Evolutionary conservation across 1,140 invertebrate species (phyloP).

Genomic region (Hypsibius dujardini): DNA sequence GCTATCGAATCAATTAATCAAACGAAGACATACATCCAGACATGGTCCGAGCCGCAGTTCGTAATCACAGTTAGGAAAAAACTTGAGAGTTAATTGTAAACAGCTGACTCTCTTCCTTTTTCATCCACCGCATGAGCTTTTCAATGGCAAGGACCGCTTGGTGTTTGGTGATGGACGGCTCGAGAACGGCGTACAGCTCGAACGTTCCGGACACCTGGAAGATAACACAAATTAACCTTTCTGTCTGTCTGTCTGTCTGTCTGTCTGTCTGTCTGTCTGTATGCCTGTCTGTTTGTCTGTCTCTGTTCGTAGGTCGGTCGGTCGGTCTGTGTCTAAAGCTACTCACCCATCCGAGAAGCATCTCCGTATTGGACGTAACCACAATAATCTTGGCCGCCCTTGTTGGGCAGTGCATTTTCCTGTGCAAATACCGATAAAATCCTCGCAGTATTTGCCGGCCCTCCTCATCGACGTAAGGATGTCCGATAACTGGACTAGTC

Average conservation of each 20-base stretch:
- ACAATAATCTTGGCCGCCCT: constrained; percentile 72
- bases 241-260: background rate
- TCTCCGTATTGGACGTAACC: constrained; percentile 59
- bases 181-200: constrained; percentile 78
- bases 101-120: constrained; percentile 72
- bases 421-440: constrained; percentile 54
- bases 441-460: constrained; percentile 43
- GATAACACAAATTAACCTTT: constrained; percentile 18
- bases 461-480: constrained; percentile 36
- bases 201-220: constrained; percentile 64
- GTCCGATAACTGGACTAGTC: constrained; percentile 55
- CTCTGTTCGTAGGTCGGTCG: no score
- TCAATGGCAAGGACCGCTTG: constrained; percentile 67
- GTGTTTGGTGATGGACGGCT: constrained; percentile 65
- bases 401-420: constrained; percentile 55
- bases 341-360: constrained; percentile 74
- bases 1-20: background rate
- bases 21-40: no score
- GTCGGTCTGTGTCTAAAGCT: background rate
- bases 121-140: constrained; percentile 76
- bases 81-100: constrained; percentile 78
- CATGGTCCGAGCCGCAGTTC: no score
- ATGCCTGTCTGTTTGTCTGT: no score
- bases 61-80: constrained; percentile 41
- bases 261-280: no score